A percentile compares a stretch with the other conserved stretches of the same genome.
Conservation (phyloP, 35 echinoderm and acorn worm species). For the Stichopus chloronotus region DNA sequence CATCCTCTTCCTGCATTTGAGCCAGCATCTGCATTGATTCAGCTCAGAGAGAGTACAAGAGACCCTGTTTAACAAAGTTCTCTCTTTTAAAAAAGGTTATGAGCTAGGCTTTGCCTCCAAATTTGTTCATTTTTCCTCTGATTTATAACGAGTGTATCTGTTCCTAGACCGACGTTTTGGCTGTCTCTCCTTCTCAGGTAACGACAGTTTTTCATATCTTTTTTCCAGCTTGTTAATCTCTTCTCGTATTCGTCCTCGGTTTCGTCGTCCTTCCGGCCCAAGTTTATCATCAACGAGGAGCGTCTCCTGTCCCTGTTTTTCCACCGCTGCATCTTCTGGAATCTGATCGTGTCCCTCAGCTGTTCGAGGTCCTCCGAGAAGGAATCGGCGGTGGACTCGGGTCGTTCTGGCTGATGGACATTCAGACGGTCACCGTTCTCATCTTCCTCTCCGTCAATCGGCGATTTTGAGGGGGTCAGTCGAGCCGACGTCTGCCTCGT, state of each 20-base stretch:
- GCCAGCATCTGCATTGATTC: too few relatives aligned
- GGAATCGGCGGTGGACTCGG: constrained; percentile 3
- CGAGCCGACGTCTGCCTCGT: constrained; percentile 7
- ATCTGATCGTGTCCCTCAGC: constrained; percentile 5
- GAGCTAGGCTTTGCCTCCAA: constrained; percentile 21
- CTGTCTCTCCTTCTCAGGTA: constrained; percentile 20
- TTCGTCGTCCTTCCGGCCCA: constrained; percentile 4
- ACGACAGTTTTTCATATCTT: constrained; percentile 51
- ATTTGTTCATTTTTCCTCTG: constrained; percentile 6
- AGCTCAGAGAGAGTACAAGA: too few relatives aligned
- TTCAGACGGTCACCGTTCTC: background rate
- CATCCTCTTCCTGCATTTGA: too few relatives aligned
- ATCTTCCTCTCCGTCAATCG: background rate
- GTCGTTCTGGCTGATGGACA: background rate
- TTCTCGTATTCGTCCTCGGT: constrained; percentile 25
- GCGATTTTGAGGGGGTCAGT: constrained; percentile 22
- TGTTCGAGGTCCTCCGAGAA: constrained; percentile 34
- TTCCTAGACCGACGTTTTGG: background rate
- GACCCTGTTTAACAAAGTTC: too few relatives aligned
- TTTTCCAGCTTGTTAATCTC: constrained; percentile 22
- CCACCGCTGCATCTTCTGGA: constrained; percentile 11
- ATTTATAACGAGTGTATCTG: constrained; percentile 22
- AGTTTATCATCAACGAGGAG: background rate
- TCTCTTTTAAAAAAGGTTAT: background rate
- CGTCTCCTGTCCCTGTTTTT: constrained; percentile 33